phyloP scores from a whole-genome alignment of 2,888 invertebrate species.

The Zaprionus bogoriensis region DNA sequence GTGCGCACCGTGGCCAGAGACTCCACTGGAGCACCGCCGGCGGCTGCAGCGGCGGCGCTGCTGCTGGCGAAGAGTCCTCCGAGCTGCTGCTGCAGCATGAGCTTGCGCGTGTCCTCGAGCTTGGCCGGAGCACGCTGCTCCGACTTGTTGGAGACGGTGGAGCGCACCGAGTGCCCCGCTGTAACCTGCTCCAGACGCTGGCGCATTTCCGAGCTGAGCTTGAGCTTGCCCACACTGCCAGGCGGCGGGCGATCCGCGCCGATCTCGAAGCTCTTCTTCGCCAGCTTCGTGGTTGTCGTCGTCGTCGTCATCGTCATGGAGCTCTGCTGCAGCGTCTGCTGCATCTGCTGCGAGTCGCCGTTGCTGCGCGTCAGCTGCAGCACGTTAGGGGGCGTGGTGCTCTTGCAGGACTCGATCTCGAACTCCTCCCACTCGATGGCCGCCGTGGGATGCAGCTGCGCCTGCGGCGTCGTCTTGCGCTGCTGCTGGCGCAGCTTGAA shows the following conservation, averaged over 20 bases:
- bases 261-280: constrained; percentile 88
- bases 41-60: constrained; percentile 7
- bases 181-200: constrained; percentile 94
- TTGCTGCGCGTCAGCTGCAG: constrained; percentile 39
- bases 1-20: constrained; percentile 82
- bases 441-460: constrained; percentile 83
- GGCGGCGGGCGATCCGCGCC: constrained; percentile 92
- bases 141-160: constrained; percentile 88
- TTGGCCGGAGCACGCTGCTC: constrained; percentile 91
- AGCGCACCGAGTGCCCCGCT: constrained; percentile 92
- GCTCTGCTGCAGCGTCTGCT: constrained; percentile 9
- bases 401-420: constrained; percentile 86
- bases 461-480: constrained; percentile 90
- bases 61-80: constrained; percentile 84
- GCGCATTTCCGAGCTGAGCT: constrained; percentile 95
- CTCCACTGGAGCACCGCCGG: constrained; percentile 12
- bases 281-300: constrained; percentile 60
- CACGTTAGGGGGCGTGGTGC: constrained; percentile 76
- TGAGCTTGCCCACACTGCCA: constrained; percentile 94
- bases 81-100: constrained; percentile 93
- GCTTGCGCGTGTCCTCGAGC: constrained; percentile 92
- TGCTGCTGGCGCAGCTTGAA: constrained; percentile 94
- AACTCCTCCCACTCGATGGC: constrained; percentile 93
- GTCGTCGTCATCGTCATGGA: constrained; percentile 30
- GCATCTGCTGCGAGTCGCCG: constrained; percentile 13